Conservation (phyloP, 2,797 vertebrate genomes). For the Sebastes vulpes region DNA sequence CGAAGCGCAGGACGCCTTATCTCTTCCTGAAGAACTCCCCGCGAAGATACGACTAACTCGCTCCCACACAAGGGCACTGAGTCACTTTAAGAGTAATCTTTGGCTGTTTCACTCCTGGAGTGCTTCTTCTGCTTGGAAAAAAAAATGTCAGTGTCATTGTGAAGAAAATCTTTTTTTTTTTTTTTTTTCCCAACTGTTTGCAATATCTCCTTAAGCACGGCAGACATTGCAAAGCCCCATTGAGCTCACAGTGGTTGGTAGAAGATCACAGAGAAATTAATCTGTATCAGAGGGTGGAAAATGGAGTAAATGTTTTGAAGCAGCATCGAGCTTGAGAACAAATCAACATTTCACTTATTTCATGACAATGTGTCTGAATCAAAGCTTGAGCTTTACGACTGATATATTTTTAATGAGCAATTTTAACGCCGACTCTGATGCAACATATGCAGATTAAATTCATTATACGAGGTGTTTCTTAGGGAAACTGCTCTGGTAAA, state of each 20-base stretch:
- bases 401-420: neutral
- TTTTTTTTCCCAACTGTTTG: neutral
- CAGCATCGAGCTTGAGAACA: neutral
- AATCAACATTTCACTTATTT: slow-evolving; percentile 1
- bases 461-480: neutral
- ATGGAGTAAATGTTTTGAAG: neutral
- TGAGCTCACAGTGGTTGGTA: slow-evolving; percentile 30
- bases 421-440: neutral
- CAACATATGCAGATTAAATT: neutral
- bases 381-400: neutral
- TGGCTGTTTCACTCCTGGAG: slow-evolving; percentile 29
- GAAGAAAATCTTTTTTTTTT: neutral
- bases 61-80: slow-evolving; percentile 33
- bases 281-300: slow-evolving; percentile 17
- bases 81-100: slow-evolving; percentile 32
- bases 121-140: slow-evolving; percentile 25
- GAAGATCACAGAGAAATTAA: slow-evolving; percentile 1
- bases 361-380: neutral
- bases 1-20: slow-evolving; percentile 47
- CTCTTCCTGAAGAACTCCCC: slow-evolving; percentile 49
- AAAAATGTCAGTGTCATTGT: slow-evolving; percentile 4
- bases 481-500: neutral
- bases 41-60: slow-evolving; percentile 38
- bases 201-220: slow-evolving; percentile 6
- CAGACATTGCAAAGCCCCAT: neutral